These are phyloP conservation scores for Gymnopithys bicolor DNA, from an alignment of 2,797 vertebrate genomes.

Conservation along the genomic window DNA sequence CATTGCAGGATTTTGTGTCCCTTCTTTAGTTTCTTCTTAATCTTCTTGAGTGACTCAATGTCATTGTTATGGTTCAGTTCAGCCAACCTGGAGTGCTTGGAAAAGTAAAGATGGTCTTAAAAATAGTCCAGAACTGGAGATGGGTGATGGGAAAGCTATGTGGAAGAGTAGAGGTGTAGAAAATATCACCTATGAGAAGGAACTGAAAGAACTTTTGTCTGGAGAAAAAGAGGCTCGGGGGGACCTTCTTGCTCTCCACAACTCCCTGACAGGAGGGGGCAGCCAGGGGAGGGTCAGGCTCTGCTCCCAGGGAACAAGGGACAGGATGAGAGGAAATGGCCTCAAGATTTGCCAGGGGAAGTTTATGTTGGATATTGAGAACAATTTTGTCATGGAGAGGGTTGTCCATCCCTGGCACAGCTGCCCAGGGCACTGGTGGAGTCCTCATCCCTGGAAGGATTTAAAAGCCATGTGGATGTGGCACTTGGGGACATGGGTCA, in stretches of 20 bases:
- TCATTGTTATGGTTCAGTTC: not conserved
- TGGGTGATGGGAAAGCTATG: not conserved
- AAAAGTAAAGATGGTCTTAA: not conserved
- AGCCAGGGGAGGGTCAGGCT: rapidly evolving
- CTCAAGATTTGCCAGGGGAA: not conserved
- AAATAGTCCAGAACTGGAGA: not conserved
- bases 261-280: not conserved
- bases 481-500: not conserved
- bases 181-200: not conserved
- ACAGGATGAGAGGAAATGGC: not conserved
- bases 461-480: not conserved
- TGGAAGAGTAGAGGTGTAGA: not conserved
- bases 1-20: not conserved
- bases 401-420: not conserved
- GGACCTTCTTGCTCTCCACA: not conserved
- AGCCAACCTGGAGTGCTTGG: not conserved
- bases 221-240: not conserved
- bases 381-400: not conserved
- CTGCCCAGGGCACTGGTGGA: not conserved
- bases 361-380: not conserved
- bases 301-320: not conserved
- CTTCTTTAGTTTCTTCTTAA: not conserved
- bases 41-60: not conserved
- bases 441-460: not conserved
- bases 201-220: not conserved